These are phyloP conservation scores for Galaxea fascicularis DNA, from an alignment of 92 coral and sea anemone genomes.

Conservation along the genomic window DNA sequence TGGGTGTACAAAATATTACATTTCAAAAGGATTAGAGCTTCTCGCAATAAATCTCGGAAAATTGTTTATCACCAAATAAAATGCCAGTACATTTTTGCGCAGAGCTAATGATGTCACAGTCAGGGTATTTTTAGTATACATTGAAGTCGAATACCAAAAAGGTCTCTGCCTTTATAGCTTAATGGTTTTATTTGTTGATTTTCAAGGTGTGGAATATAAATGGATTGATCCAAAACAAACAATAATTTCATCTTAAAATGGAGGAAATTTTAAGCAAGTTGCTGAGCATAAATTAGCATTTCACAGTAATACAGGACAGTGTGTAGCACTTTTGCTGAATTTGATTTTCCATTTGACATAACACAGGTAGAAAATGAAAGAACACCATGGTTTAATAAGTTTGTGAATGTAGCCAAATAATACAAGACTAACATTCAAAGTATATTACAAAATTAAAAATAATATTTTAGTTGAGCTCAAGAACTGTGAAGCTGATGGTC, in stretches of 20 bases:
- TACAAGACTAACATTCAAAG: not conserved
- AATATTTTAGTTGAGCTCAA: not conserved
- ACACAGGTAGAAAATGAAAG: not conserved
- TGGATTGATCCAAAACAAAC: too few species aligned
- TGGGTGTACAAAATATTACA: not conserved
- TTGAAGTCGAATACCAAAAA: too few species aligned
- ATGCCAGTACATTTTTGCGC: too few species aligned
- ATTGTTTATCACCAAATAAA: not conserved
- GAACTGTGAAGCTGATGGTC: not conserved
- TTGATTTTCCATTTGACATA: too few species aligned
- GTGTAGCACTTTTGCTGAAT: not conserved
- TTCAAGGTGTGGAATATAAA: too few species aligned
- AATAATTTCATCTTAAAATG: too few species aligned
- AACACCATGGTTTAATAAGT: conserved; percentile 13
- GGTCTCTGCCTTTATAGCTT: too few species aligned
- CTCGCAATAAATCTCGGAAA: not conserved
- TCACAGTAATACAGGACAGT: not conserved
- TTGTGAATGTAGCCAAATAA: conserved; percentile 18
- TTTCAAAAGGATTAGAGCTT: not conserved
- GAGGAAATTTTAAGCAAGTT: too few species aligned
- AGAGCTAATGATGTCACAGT: too few species aligned
- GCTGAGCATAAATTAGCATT: too few species aligned
- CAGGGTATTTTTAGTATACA: too few species aligned
- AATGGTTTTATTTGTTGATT: too few species aligned
- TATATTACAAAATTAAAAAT: not conserved